Conservation (phyloP, 2,797 vertebrate genomes). For the Tokudaia muenninki region DNA sequence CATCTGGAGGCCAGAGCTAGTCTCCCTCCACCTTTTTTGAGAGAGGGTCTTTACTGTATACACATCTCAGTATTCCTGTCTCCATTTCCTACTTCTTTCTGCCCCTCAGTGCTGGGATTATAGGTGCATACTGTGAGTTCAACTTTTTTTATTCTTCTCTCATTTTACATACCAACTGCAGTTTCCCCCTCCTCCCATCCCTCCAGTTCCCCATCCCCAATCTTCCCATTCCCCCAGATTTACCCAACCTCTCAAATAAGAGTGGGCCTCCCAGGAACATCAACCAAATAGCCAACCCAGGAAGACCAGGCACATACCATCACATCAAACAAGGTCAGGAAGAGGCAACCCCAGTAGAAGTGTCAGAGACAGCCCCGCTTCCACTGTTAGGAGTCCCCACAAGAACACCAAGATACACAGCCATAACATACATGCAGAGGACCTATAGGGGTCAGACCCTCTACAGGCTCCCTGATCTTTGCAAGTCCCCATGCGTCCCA, state of each 20-base stretch:
- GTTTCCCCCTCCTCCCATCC: neutral
- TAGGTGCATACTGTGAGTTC: no score
- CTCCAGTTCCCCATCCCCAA: no score
- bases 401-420: neutral
- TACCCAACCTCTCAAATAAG: neutral
- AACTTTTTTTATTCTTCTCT: neutral
- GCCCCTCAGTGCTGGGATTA: neutral
- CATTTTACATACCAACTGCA: neutral
- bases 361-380: neutral
- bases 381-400: neutral
- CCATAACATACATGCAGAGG: neutral
- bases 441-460: neutral
- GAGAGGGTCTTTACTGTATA: neutral
- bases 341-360: neutral
- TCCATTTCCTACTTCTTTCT: neutral
- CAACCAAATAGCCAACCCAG: neutral
- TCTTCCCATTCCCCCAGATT: no score
- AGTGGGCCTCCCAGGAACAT: neutral
- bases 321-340: neutral
- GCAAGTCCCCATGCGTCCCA: neutral
- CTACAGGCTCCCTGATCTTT: neutral
- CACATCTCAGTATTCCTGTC: neutral
- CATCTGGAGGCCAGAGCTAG: neutral
- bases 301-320: neutral
- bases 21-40: neutral